Evolutionary conservation across 35 echinoderm and acorn worm genomes (phyloP).

Genomic region (Strongylocentrotus purpuratus): DNA sequence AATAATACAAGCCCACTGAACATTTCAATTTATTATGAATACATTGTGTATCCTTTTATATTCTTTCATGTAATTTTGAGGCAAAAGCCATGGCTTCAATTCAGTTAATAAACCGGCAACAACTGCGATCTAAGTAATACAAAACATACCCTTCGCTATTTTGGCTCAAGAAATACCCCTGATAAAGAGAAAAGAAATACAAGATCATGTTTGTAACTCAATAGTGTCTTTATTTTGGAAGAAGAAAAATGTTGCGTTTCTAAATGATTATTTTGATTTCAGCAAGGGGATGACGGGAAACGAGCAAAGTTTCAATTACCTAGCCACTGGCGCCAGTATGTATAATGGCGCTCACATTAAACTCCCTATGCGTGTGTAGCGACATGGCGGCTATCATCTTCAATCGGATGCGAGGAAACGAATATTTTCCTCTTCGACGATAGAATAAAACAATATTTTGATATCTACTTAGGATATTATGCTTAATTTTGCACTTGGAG

Average conservation of each 20-base stretch:
- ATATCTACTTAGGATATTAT: not conserved
- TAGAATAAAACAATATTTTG: not conserved
- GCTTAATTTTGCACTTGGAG: not conserved
- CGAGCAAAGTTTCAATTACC: not conserved
- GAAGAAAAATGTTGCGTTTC: not conserved
- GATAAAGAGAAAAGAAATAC: too few species aligned
- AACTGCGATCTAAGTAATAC: too few species aligned
- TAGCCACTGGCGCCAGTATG: not conserved
- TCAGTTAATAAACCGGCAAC: too few species aligned
- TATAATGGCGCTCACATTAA: not conserved
- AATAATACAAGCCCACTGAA: too few species aligned
- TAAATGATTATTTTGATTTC: not conserved
- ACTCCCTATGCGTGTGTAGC: not conserved
- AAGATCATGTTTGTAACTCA: not conserved
- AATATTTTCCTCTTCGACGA: not conserved
- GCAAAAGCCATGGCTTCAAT: too few species aligned
- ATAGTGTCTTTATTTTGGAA: not conserved
- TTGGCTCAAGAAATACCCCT: too few species aligned
- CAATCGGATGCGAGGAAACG: not conserved
- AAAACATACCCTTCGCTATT: too few species aligned
- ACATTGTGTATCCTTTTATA: too few species aligned
- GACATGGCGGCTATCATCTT: not conserved
- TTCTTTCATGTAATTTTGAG: too few species aligned
- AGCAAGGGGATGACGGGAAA: not conserved
- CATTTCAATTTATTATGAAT: too few species aligned